These are phyloP conservation scores for Trisateles emortualis DNA, from an alignment of 2,888 invertebrate genomes.

Conservation along the genomic window DNA sequence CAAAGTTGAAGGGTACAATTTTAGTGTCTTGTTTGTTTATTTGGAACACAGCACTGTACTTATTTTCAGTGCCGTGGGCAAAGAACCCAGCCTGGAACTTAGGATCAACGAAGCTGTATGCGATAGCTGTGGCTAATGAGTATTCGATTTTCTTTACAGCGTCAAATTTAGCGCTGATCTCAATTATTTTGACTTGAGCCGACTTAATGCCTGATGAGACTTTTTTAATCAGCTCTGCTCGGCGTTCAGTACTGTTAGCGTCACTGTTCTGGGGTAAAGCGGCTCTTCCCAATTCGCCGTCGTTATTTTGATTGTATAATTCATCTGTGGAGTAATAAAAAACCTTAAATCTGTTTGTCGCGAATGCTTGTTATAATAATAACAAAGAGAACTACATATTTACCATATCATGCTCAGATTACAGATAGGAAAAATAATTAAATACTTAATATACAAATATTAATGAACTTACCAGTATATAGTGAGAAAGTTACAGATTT, in stretches of 20 bases:
- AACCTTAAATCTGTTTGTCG: no score
- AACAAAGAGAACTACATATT: no score
- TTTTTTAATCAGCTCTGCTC: slow-evolving; percentile 82
- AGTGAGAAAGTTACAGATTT: slow-evolving; percentile 72
- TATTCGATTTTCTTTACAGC: slow-evolving; percentile 82
- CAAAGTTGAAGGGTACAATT: slow-evolving; percentile 81
- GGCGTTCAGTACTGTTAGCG: slow-evolving; percentile 80
- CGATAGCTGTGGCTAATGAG: slow-evolving; percentile 82
- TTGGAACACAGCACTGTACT: slow-evolving; percentile 79
- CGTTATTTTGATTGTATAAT: slow-evolving; percentile 65
- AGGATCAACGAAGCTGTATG: slow-evolving; percentile 84
- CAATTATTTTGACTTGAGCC: slow-evolving; percentile 79
- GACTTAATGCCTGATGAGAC: slow-evolving; percentile 85
- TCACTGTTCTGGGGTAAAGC: slow-evolving; percentile 58
- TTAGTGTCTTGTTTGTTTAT: slow-evolving; percentile 71
- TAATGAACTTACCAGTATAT: slow-evolving; percentile 68
- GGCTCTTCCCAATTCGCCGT: slow-evolving; percentile 59
- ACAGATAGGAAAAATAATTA: no score
- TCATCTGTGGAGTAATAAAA: slow-evolving; percentile 54
- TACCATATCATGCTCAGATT: no score
- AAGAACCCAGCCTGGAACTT: slow-evolving; percentile 84
- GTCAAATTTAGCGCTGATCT: slow-evolving; percentile 84
- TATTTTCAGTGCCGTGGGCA: slow-evolving; percentile 64
- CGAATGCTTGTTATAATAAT: no score
- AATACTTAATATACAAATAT: no score